Conservation (phyloP, 2,797 vertebrate species). For the Odontamblyopus lacepedii region DNA sequence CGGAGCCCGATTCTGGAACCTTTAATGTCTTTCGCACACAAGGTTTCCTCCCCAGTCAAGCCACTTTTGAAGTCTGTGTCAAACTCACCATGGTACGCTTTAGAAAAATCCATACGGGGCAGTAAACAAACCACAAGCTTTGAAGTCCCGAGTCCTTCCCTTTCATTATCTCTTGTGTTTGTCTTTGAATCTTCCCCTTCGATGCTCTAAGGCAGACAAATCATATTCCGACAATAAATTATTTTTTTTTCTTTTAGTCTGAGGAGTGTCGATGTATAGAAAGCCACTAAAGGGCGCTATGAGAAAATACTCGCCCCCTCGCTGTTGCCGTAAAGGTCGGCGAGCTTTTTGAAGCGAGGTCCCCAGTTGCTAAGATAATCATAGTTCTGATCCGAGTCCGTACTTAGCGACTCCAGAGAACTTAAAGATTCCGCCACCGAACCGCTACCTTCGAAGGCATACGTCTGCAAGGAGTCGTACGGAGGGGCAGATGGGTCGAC, state of each 20-base stretch:
- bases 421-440: slow-evolving; percentile 94
- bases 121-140: slow-evolving; percentile 72
- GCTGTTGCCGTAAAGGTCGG: slow-evolving; percentile 90
- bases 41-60: slow-evolving; percentile 65
- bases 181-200: slow-evolving; percentile 61
- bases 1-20: slow-evolving; percentile 58
- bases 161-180: slow-evolving; percentile 52
- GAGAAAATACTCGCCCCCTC: slow-evolving; percentile 85
- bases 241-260: slow-evolving; percentile 52
- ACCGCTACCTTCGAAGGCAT: slow-evolving; percentile 92
- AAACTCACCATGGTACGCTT: slow-evolving; percentile 64
- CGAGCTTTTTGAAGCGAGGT: slow-evolving; percentile 93
- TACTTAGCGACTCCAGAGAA: slow-evolving; percentile 92
- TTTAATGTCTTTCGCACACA: slow-evolving; percentile 71
- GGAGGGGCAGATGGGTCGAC: slow-evolving; percentile 90
- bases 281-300: slow-evolving; percentile 78
- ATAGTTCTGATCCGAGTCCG: slow-evolving; percentile 96
- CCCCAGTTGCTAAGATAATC: slow-evolving; percentile 98
- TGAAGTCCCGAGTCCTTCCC: slow-evolving; percentile 68
- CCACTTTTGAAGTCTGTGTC: slow-evolving; percentile 70
- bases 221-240: slow-evolving; percentile 64
- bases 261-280: slow-evolving; percentile 45
- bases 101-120: slow-evolving; percentile 68
- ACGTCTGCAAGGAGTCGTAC: slow-evolving; percentile 95
- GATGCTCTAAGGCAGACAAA: slow-evolving; percentile 56